Conservation (phyloP, 2,113 vertebrate genomes). For the Anser cygnoides region DNA sequence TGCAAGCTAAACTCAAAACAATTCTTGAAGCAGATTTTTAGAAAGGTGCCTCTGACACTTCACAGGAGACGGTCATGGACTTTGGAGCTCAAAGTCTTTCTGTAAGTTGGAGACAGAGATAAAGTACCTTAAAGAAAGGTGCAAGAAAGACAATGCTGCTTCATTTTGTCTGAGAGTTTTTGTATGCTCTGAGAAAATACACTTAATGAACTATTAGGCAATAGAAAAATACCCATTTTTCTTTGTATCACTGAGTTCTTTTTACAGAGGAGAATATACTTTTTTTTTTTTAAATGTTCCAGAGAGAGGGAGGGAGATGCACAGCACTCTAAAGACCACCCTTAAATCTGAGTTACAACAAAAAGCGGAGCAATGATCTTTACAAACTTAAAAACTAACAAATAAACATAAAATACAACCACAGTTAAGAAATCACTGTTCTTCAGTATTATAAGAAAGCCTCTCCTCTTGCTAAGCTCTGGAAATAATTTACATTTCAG, state of each 20-base stretch:
- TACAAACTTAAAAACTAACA: not conserved
- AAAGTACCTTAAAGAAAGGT: not conserved
- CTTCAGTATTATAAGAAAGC: not conserved
- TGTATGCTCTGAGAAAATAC: not conserved
- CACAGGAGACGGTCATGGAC: not conserved
- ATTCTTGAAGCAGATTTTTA: not conserved
- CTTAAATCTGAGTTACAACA: not conserved
- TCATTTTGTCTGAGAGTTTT: not conserved
- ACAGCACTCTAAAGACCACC: not conserved
- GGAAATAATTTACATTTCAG: not conserved
- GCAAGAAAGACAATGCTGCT: not conserved
- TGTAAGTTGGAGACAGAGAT: not conserved
- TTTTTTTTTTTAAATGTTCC: not conserved
- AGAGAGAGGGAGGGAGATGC: rapidly evolving
- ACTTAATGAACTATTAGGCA: not conserved
- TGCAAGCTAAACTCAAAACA: not conserved
- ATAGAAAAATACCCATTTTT: not conserved
- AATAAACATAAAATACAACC: too few species aligned
- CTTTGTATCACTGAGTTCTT: not conserved
- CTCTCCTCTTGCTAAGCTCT: not conserved
- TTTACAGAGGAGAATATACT: not conserved
- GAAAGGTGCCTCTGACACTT: not conserved
- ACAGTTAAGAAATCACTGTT: not conserved
- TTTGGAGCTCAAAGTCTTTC: not conserved
- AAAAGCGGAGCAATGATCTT: not conserved